These are phyloP conservation scores for Drosophila lacteicornis DNA, from an alignment of 1,140 invertebrate species.

Conservation along the genomic window DNA sequence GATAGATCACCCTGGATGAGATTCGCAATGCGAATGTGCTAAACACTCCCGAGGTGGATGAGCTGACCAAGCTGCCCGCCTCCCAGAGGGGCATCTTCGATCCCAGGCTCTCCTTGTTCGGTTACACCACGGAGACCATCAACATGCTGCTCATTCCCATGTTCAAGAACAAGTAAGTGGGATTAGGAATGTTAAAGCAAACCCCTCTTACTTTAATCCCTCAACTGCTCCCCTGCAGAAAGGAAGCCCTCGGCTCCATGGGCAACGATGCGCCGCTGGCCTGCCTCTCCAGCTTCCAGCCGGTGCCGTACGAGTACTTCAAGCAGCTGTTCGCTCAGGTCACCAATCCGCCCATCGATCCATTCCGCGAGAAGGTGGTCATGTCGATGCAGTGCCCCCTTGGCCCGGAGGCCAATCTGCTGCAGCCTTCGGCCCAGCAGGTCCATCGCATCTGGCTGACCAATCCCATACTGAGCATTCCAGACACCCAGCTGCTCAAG, in stretches of 20 bases:
- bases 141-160: conserved; percentile 97
- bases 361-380: conserved; percentile 99
- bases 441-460: conserved; percentile 96
- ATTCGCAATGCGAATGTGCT: conserved; percentile 85
- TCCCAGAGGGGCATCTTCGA: conserved; percentile 89
- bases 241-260: conserved; percentile 99
- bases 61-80: conserved; percentile 72
- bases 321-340: conserved; percentile 99
- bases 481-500: conserved; percentile 95
- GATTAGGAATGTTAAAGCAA: no score
- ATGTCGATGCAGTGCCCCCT: conserved; percentile 98
- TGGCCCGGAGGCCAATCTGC: conserved; percentile 97
- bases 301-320: conserved; percentile 98
- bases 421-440: conserved; percentile 95
- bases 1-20: conserved; percentile 87
- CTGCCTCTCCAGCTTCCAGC: conserved; percentile 97
- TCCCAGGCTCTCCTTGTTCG: conserved; percentile 94
- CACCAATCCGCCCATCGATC: conserved; percentile 99
- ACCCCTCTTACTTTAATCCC: neutral
- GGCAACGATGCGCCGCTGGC: conserved; percentile 99
- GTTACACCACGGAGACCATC: conserved; percentile 98
- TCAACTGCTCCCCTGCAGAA: conserved; percentile 87
- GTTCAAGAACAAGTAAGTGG: conserved; percentile 93
- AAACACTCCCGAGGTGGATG: conserved; percentile 83
- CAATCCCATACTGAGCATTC: conserved; percentile 97